Base-by-base conservation (phyloP, 2,113 vertebrate genomes). In the Saguinus midas region DNA sequence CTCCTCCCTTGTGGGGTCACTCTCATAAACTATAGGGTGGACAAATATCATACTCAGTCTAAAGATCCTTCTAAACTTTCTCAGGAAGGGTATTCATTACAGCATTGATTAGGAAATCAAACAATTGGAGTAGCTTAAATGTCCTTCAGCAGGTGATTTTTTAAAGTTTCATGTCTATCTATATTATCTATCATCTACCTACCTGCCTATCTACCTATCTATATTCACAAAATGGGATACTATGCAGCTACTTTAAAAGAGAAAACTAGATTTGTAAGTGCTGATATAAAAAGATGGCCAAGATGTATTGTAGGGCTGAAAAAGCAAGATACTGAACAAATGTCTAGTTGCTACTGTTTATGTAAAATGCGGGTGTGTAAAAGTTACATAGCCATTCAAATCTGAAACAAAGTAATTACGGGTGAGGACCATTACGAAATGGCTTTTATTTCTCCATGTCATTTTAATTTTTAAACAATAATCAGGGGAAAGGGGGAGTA, bases 381-480 rank as follows among this genome's bases (percentile, higher is more conserved):
- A 50, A 43, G 29, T 64, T 75, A 68, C 52, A 40, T 43, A 83
- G 37, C 48, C 70, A 86, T 94, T 95, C 48, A 81, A 81, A 87
- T 45, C 45, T 75, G 64, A 95, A 95, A 50, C n/a, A 90, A 76
- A 76, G 84, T 58, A 85, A 88, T 81, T 89, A 68, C 55, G 1
- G 2, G 35, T 66, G 32, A 57, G 35, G 35, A 16, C 4, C 87
- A 92, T 92, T 90, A 45, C 64, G 45, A 86, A 73, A 87, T 14
- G 3, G 75, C 64, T 97, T 82, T 40, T 48, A 35, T 55, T 90
- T 83, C 23, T 64, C 10, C 70, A 61, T 23, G 27, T 17, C 37
- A 88, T 85, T 86, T 95, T 86, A 55, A 86, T 81, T 90, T 95
- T 90, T 68, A 79, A 95, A 79, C 43, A 92, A 18, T n/a, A n/a